phyloP scores from a whole-genome alignment of 2,888 invertebrate species.

The Noctua janthina region DNA sequence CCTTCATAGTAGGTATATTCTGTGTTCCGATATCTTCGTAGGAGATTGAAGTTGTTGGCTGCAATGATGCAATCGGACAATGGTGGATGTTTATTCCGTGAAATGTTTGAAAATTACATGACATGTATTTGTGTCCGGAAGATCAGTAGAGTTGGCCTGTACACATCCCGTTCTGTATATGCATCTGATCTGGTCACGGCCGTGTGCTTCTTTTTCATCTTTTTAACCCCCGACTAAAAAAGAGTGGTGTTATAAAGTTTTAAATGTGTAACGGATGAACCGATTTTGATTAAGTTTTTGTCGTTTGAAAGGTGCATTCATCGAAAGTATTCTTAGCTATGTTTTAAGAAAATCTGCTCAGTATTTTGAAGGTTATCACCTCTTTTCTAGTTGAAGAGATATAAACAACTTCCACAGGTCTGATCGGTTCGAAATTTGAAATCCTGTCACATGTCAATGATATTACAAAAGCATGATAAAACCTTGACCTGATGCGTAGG shows the following conservation, averaged over 20 bases:
- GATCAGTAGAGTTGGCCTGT: slow-evolving; percentile 15
- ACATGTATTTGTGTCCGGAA: slow-evolving; percentile 4
- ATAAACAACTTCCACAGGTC: not conserved
- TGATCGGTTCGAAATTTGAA: not conserved
- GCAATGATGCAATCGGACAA: slow-evolving; percentile 27
- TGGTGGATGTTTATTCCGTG: slow-evolving; percentile 30
- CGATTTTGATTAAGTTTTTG: not conserved
- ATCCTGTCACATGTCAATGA: not conserved
- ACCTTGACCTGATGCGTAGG: not conserved
- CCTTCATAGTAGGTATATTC: slow-evolving; percentile 11
- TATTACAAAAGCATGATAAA: not conserved
- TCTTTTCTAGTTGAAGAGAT: not conserved
- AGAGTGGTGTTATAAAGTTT: not conserved
- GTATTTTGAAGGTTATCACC: not conserved
- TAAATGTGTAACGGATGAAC: not conserved
- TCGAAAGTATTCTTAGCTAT: not conserved
- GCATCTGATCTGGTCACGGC: slow-evolving; percentile 15
- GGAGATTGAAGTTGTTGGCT: slow-evolving; percentile 25
- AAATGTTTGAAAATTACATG: slow-evolving; percentile 45
- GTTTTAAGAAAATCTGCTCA: not conserved
- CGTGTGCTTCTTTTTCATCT: not conserved
- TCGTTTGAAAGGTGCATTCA: not conserved
- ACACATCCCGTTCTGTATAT: not conserved
- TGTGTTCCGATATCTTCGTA: slow-evolving; percentile 28
- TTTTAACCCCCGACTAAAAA: not conserved